Conservation (phyloP, 2,888 invertebrate genomes). For the Ichneumon xanthorius region DNA sequence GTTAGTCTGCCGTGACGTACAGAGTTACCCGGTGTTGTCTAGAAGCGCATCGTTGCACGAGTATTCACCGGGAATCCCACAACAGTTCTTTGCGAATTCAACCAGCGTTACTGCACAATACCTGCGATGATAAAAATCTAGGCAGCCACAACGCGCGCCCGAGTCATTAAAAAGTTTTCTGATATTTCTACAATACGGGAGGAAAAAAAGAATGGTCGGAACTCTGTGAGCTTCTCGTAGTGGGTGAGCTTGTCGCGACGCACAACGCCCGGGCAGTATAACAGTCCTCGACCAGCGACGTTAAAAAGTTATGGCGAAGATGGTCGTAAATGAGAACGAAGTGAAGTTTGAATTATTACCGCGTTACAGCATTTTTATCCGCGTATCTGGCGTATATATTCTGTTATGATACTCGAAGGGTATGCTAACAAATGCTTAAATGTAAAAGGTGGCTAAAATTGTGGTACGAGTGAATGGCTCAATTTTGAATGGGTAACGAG, state of each 20-base stretch:
- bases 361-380: background rate
- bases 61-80: background rate
- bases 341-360: background rate
- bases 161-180: constrained; percentile 37
- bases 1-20: background rate
- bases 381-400: background rate
- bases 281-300: background rate
- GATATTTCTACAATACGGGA: constrained; percentile 9
- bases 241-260: background rate
- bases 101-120: constrained; percentile 1
- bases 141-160: background rate
- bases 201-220: background rate
- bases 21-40: constrained; percentile 3
- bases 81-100: constrained; percentile 12
- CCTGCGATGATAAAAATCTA: constrained; percentile 4
- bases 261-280: background rate
- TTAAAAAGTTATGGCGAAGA: background rate
- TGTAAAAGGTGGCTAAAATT: background rate
- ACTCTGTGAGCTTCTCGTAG: background rate
- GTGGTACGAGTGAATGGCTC: background rate
- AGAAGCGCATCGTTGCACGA: background rate
- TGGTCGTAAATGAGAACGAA: background rate
- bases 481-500: background rate
- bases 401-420: background rate
- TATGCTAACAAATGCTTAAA: background rate